These are phyloP conservation scores for Pygmarrhopalites habei DNA, from an alignment of 1,140 invertebrate species.

Conservation along the genomic window DNA sequence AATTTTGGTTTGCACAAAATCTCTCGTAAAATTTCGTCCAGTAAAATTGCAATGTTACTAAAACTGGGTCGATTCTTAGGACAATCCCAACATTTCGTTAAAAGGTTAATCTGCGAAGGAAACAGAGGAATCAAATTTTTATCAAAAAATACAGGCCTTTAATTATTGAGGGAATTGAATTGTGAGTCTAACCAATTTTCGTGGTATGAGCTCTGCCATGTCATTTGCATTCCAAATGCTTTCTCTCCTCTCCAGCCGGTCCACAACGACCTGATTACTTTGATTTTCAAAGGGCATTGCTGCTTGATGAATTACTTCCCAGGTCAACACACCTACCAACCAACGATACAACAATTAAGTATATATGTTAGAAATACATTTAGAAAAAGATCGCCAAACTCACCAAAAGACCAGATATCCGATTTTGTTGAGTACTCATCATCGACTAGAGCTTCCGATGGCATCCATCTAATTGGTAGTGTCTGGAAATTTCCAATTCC, in stretches of 20 bases:
- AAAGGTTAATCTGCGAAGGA: no score
- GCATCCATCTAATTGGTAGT: constrained; percentile 76
- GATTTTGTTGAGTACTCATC: constrained; percentile 89
- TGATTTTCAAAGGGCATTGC: constrained; percentile 76
- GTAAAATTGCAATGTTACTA: constrained; percentile 26
- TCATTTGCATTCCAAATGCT: constrained; percentile 54
- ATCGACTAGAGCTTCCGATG: constrained; percentile 78
- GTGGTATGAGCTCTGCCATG: constrained; percentile 28
- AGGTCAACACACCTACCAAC: constrained; percentile 74
- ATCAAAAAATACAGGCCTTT: no score
- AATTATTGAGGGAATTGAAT: neutral
- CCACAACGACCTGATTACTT: constrained; percentile 66
- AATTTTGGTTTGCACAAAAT: no score
- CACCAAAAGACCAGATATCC: constrained; percentile 89
- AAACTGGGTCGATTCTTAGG: constrained; percentile 36
- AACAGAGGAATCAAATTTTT: no score
- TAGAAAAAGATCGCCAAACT: no score
- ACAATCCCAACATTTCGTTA: constrained; percentile 29
- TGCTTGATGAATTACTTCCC: constrained; percentile 84
- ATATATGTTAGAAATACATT: no score
- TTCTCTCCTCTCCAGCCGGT: constrained; percentile 58
- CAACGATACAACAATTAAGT: no score
- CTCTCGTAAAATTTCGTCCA: constrained; percentile 29
- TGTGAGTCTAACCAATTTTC: constrained; percentile 1
- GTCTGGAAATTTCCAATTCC: no score